phyloP scores from a whole-genome alignment of 2,797 vertebrate genomes.

The Lacerta bilineata region DNA sequence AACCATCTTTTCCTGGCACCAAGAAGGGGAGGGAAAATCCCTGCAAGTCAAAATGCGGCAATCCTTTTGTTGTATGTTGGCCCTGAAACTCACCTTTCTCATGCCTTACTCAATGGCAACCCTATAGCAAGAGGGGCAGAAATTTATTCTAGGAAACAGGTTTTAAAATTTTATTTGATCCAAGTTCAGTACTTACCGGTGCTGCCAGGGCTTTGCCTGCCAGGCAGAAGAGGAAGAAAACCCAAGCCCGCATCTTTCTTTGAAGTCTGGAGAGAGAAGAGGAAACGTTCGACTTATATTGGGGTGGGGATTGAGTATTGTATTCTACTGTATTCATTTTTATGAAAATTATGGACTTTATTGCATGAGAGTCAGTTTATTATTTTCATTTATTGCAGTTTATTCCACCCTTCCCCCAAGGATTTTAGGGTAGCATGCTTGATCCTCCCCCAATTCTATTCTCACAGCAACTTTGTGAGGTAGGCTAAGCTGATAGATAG shows the following conservation, averaged over 20 bases:
- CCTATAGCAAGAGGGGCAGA: not conserved
- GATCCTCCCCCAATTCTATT: not conserved
- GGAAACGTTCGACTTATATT: slow-evolving; percentile 1
- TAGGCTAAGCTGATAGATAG: not conserved
- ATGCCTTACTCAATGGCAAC: not conserved
- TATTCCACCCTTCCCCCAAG: not conserved
- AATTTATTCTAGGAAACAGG: not conserved
- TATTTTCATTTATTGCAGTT: not conserved
- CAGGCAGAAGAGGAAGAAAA: slow-evolving; percentile 95
- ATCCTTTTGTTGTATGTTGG: not conserved
- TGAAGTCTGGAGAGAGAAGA: slow-evolving; percentile 75
- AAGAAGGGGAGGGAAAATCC: not conserved
- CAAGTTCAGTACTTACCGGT: slow-evolving; percentile 85
- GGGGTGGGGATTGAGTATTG: not conserved
- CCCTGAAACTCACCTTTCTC: not conserved
- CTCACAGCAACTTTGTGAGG: not conserved
- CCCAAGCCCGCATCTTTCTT: slow-evolving; percentile 94
- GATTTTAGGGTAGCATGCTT: not conserved
- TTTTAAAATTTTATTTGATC: not conserved
- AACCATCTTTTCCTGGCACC: not conserved
- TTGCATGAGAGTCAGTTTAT: not conserved
- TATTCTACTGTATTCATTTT: not conserved
- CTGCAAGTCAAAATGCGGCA: not conserved
- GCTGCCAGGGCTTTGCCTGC: slow-evolving; percentile 91
- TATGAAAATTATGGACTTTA: not conserved